Evolutionary conservation across 1,140 invertebrate genomes (phyloP).

Genomic region (Episyrphus balteatus): DNA sequence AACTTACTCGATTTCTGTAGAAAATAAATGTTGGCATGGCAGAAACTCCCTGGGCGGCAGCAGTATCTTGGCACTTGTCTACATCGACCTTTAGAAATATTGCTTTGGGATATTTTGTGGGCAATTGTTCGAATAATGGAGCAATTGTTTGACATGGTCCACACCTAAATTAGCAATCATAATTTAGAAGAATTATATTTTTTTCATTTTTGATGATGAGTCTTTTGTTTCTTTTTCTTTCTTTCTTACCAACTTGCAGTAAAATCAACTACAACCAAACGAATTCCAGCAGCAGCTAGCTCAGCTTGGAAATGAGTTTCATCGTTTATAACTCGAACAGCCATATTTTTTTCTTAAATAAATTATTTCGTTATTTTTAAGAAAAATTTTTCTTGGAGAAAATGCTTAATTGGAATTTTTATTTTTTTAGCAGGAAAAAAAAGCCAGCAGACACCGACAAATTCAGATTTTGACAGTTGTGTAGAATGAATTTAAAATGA

Average conservation of each 20-base stretch:
- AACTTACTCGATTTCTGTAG: conserved; percentile 66
- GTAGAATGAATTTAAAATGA: too few relatives aligned
- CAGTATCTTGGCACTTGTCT: conserved; percentile 76
- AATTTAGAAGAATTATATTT: background rate
- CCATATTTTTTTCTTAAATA: conserved; percentile 11
- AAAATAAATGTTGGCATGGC: conserved; percentile 99
- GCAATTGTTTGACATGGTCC: conserved; percentile 89
- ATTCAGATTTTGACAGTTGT: too few relatives aligned
- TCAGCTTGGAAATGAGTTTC: conserved; percentile 76
- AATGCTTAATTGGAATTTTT: too few relatives aligned
- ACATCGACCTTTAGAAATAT: conserved; percentile 94
- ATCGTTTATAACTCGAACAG: conserved; percentile 38
- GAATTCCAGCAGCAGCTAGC: conserved; percentile 64
- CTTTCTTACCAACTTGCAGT: conserved; percentile 71
- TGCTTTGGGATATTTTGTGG: conserved; percentile 74
- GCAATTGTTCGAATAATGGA: conserved; percentile 78
- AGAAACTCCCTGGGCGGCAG: conserved; percentile 70
- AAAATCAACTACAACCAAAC: conserved; percentile 90
- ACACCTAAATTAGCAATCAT: conserved; percentile 52
- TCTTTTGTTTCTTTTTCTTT: background rate
- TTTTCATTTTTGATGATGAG: background rate
- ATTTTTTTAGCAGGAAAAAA: too few relatives aligned
- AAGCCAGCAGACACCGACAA: too few relatives aligned
- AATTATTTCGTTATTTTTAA: background rate
- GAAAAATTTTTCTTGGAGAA: background rate